A percentile compares a stretch with the other conserved stretches of the same genome.
Evolutionary conservation across 2,888 invertebrate genomes (phyloP).

Genomic region (Epirrhoe tristata): DNA sequence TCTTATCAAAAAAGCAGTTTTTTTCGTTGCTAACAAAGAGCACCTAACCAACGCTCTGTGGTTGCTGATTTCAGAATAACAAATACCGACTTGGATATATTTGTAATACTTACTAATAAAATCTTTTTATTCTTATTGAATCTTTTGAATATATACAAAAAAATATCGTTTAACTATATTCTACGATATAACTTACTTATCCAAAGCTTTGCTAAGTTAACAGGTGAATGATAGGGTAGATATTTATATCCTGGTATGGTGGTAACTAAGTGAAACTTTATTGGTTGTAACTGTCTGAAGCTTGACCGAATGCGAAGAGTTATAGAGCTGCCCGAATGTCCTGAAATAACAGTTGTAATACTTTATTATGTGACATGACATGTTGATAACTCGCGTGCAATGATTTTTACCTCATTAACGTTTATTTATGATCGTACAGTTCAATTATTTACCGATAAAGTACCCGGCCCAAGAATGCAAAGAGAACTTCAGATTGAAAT

Average conservation of each 20-base stretch:
- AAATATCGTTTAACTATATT: no score
- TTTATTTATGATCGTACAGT: conserved; percentile 73
- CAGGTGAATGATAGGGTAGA: background rate
- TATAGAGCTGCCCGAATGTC: conserved; percentile 16
- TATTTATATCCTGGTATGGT: background rate
- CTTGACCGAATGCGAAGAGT: background rate
- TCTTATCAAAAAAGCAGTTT: background rate
- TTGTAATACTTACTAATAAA: no score
- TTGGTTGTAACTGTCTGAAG: background rate
- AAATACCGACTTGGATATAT: no score
- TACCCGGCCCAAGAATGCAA: conserved; percentile 66
- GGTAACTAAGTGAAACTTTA: background rate
- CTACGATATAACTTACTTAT: no score
- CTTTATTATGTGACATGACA: conserved; percentile 52
- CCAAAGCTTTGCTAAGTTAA: background rate
- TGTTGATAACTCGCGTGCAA: conserved; percentile 49
- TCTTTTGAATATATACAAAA: no score
- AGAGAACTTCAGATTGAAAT: conserved; percentile 71
- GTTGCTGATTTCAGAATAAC: no score
- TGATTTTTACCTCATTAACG: conserved; percentile 75
- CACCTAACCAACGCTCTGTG: no score
- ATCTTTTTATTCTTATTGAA: no score
- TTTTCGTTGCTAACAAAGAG: no score
- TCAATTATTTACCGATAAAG: conserved; percentile 74
- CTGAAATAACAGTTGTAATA: conserved; percentile 53